phyloP scores from a whole-genome alignment of 2,113 vertebrate species.

The Bujurquina vittata region DNA sequence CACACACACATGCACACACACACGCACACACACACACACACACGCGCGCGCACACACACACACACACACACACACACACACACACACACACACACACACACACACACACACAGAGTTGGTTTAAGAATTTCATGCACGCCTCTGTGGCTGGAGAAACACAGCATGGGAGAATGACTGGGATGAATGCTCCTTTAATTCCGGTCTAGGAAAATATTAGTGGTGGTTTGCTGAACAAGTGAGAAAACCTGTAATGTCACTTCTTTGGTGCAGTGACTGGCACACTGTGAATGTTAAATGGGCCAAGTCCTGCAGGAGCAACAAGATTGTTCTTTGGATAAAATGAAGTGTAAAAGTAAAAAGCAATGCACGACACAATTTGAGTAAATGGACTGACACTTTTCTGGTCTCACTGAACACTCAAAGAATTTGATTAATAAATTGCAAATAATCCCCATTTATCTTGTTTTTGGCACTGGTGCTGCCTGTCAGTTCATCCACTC shows the following conservation, averaged over 20 bases:
- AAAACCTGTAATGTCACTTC: conserved; percentile 29
- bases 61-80: conserved; percentile 33
- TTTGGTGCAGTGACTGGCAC: conserved; percentile 14
- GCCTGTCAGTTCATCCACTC: no score
- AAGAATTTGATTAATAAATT: neutral
- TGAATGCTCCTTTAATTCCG: conserved; percentile 63
- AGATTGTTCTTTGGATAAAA: conserved; percentile 18
- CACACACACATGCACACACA: no score
- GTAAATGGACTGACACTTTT: neutral
- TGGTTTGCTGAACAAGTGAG: neutral
- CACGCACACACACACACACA: no score
- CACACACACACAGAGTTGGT: conserved; percentile 48
- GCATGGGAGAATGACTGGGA: conserved; percentile 58
- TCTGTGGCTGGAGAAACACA: conserved; percentile 54
- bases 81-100: neutral
- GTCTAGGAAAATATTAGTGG: conserved; percentile 51
- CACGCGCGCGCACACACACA: no score
- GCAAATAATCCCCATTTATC: no score
- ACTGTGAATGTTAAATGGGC: conserved; percentile 35
- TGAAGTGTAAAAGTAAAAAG: neutral
- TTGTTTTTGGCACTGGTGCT: no score
- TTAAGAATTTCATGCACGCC: conserved; percentile 67
- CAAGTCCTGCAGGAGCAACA: conserved; percentile 1
- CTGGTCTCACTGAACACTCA: neutral
- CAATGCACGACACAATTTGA: neutral